Evolutionary conservation across 1,140 invertebrate species (phyloP).

Genomic region (Leptestheria dahalacensis): DNA sequence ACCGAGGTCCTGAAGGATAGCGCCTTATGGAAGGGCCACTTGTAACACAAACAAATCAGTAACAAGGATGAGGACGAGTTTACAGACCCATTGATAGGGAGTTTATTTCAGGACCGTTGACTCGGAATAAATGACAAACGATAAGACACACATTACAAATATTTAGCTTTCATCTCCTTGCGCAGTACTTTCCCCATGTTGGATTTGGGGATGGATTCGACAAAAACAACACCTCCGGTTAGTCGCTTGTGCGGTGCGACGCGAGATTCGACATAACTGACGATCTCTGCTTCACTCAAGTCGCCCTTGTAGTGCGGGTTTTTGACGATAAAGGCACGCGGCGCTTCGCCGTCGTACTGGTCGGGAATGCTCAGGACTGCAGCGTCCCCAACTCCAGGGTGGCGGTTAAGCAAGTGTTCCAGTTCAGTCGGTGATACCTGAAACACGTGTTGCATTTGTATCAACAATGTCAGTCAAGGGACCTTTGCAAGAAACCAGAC

Average conservation of each 20-base stretch:
- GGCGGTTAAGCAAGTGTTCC: slow-evolving; percentile 57
- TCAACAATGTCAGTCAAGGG: too few species aligned
- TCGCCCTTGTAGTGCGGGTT: slow-evolving; percentile 21
- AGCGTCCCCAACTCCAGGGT: slow-evolving; percentile 55
- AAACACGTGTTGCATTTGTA: neutral
- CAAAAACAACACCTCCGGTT: slow-evolving; percentile 44
- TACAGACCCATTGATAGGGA: too few species aligned
- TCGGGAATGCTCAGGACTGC: slow-evolving; percentile 70
- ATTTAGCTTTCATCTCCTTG: slow-evolving; percentile 29
- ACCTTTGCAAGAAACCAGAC: too few species aligned
- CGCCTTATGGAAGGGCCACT: too few species aligned
- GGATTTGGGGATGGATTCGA: slow-evolving; percentile 54
- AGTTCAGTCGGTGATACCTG: slow-evolving; percentile 75
- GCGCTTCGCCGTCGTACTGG: slow-evolving; percentile 51
- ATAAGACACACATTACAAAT: too few species aligned
- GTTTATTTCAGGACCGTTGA: too few species aligned
- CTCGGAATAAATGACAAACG: too few species aligned
- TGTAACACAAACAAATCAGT: too few species aligned
- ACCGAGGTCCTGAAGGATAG: too few species aligned
- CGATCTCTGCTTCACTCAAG: slow-evolving; percentile 1
- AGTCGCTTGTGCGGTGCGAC: slow-evolving; percentile 27
- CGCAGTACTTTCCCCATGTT: slow-evolving; percentile 57
- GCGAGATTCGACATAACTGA: slow-evolving; percentile 10
- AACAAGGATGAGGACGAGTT: too few species aligned
- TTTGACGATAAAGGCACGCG: slow-evolving; percentile 47